A percentile compares a stretch with the other conserved stretches of the same genome.
phyloP scores from a whole-genome alignment of 2,113 vertebrate genomes.

The Odocoileus virginianus region DNA sequence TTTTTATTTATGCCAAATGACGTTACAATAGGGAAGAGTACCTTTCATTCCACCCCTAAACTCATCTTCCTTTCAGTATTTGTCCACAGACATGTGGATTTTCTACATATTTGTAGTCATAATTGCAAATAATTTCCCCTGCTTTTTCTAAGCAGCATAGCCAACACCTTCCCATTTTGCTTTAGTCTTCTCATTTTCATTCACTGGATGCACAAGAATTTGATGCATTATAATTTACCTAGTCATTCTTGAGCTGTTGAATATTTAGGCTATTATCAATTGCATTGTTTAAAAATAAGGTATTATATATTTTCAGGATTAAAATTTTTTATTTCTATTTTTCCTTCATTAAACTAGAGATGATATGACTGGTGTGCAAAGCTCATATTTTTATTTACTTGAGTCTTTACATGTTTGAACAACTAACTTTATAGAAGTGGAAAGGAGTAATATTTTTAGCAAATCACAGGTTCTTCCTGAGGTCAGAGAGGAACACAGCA shows the following conservation, averaged over 20 bases:
- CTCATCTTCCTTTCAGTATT: not conserved
- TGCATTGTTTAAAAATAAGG: constrained; percentile 12
- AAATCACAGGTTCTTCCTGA: not conserved
- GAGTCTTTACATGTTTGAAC: constrained; percentile 12
- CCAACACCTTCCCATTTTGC: not conserved
- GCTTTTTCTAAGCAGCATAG: not conserved
- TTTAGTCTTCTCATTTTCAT: constrained; percentile 7
- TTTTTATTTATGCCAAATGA: not conserved
- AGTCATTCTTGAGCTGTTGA: not conserved
- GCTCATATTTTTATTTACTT: not conserved
- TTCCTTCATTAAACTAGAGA: not conserved
- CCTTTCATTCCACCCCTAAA: not conserved
- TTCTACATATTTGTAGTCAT: not conserved
- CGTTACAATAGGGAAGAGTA: not conserved
- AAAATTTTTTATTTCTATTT: not conserved
- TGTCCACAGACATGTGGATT: not conserved
- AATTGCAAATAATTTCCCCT: not conserved
- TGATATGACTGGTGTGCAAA: not conserved
- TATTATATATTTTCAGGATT: not conserved
- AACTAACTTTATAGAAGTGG: not conserved
- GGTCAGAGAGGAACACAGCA: not conserved
- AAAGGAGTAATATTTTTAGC: not conserved
- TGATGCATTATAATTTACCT: not conserved
- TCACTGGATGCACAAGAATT: not conserved
- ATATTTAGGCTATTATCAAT: not conserved